Base-by-base conservation (phyloP, 53 echinoderm and acorn worm genomes). In the Actinopyga echinites region DNA sequence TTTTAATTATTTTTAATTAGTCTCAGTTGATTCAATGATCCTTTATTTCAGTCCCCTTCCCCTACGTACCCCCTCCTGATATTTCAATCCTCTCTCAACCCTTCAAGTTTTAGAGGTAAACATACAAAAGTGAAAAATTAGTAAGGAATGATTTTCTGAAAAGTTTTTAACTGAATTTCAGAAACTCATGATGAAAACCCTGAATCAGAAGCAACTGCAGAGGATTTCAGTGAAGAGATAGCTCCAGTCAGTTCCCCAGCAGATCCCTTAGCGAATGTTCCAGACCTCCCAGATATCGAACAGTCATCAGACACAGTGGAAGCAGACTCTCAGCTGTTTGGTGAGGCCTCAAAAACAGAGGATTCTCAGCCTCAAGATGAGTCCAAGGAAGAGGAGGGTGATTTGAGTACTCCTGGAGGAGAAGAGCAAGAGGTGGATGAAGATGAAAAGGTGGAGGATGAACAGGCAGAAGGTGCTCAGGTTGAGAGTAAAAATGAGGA, bases 221-320 rank as follows among this genome's bases (percentile, higher is more conserved):
- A 78, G 17, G 58, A 28, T 79, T 57, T 53, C 20, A 28, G 82
- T 30, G 57, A 35, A 43, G 17, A 25, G 74, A 62, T 63, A 52
- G 85, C 60, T 31, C 43, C 75, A 23, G 74, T 59, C 62, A 75
- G 61, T 25, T 29, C 62, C 56, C 74, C 82, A 55, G 77, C 69
- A 57, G 29, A 83, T 23, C 83, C 89, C 23, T 44, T 83, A 21
- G 83, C 69, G 68, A 65, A 83, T 53, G 31, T 88, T 23, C 89
- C 89, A 7, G 89, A 88, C 57, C 84, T 88, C 33, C 89, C 89
- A 33, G 84, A 36, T 22, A 78, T 54, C 6, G 78, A 78, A 0
- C 33, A 55, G 30, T 56, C 78, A 2, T 78, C 78, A 56, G 78
- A 78, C 53, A 78, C 57, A 7, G 71, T 84, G 8, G 84, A 84